phyloP scores from a whole-genome alignment of 2,888 invertebrate species.

The Scaptomyza cyrtandrae region DNA sequence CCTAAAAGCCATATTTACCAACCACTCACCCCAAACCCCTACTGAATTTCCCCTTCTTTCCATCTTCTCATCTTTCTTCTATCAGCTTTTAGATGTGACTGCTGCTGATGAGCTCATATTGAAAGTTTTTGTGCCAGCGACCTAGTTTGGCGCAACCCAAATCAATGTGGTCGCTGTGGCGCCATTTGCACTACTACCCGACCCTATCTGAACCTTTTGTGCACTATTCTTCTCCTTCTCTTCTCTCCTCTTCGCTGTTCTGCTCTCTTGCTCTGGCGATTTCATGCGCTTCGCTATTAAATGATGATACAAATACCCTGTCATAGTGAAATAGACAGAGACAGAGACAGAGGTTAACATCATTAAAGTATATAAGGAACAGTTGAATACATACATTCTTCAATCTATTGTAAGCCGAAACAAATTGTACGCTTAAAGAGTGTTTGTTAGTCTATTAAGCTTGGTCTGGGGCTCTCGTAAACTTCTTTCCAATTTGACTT shows the following conservation, averaged over 20 bases:
- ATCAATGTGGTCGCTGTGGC: slow-evolving; percentile 81
- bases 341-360: too few species aligned
- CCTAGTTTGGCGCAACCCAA: slow-evolving; percentile 79
- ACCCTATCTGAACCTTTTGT: slow-evolving; percentile 57
- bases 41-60: too few species aligned
- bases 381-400: too few species aligned
- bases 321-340: too few species aligned
- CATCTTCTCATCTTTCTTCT: slow-evolving; percentile 7
- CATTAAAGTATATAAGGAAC: too few species aligned
- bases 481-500: too few species aligned
- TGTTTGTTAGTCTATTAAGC: too few species aligned
- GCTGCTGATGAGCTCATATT: slow-evolving; percentile 75
- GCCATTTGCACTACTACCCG: slow-evolving; percentile 63
- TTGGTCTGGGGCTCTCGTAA: too few species aligned
- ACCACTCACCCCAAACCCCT: not conserved
- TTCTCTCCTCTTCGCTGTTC: not conserved
- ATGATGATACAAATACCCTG: slow-evolving; percentile 40
- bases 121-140: slow-evolving; percentile 74
- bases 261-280: slow-evolving; percentile 6
- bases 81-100: slow-evolving; percentile 36
- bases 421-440: too few species aligned
- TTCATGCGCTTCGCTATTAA: slow-evolving; percentile 27
- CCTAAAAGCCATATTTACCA: slow-evolving; percentile 48
- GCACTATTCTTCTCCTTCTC: slow-evolving; percentile 32
- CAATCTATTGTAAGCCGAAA: too few species aligned